Conservation (phyloP, 2,113 vertebrate species). For the Oxyruncus cristatus region DNA sequence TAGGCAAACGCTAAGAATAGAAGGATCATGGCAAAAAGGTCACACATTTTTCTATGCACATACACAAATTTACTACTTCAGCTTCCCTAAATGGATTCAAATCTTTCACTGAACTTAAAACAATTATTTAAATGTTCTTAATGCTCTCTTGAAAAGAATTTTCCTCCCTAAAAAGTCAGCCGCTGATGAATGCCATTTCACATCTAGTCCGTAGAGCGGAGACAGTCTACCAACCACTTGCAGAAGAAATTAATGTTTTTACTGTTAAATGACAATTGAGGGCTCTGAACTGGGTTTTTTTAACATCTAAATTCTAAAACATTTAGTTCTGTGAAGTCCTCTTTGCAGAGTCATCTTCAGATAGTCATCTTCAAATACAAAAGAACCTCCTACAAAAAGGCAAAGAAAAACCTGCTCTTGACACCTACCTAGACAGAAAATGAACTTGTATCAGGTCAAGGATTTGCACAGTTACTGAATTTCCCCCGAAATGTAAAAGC, state of each 20-base stretch:
- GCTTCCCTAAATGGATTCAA: not conserved
- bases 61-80: not conserved
- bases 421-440: not conserved
- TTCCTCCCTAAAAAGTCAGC: not conserved
- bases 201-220: not conserved
- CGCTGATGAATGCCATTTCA: not conserved
- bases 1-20: not conserved
- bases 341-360: not conserved
- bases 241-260: not conserved
- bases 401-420: not conserved
- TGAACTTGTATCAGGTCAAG: not conserved
- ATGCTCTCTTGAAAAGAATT: not conserved
- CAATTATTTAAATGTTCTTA: not conserved
- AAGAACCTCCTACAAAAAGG: not conserved
- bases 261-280: not conserved
- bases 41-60: not conserved
- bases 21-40: not conserved
- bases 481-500: not conserved
- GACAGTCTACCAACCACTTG: not conserved
- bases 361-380: not conserved
- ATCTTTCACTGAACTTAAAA: not conserved
- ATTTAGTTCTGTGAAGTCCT: not conserved
- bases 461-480: not conserved
- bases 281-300: not conserved
- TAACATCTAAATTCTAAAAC: not conserved